A percentile compares a stretch with the other conserved stretches of the same genome.
phyloP scores from a whole-genome alignment of 92 coral and sea anemone genomes.

The Umimayanthus chanpuru region DNA sequence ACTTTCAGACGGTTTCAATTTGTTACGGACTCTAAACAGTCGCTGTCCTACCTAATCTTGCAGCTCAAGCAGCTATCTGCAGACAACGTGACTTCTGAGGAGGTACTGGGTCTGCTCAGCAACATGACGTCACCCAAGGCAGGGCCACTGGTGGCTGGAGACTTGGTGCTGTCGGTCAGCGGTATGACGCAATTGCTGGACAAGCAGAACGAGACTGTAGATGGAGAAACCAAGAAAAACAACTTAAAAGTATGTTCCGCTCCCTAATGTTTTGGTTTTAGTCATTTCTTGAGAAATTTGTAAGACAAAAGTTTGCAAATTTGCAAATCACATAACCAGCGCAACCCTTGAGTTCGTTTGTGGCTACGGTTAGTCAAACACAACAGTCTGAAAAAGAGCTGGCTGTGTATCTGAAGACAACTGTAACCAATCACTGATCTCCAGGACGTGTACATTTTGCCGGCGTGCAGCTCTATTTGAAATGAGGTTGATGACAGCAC shows the following conservation, averaged over 20 bases:
- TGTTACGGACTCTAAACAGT: not conserved
- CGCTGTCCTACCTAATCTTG: not conserved
- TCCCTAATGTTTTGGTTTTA: not conserved
- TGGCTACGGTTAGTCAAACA: no score
- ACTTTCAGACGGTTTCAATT: not conserved
- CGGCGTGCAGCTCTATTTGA: no score
- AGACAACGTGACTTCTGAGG: conserved; percentile 50
- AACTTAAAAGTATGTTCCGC: conserved; percentile 48
- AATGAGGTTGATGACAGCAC: no score
- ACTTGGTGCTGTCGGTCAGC: conserved; percentile 55
- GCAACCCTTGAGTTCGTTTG: not conserved
- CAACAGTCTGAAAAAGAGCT: no score
- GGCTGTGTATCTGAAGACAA: no score
- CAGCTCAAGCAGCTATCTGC: conserved; percentile 58
- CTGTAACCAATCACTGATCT: no score
- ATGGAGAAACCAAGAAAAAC: conserved; percentile 35
- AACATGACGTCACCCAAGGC: conserved; percentile 56
- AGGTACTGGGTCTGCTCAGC: conserved; percentile 53
- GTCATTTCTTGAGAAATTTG: not conserved
- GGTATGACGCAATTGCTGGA: conserved; percentile 48
- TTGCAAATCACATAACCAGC: not conserved
- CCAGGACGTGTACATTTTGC: no score
- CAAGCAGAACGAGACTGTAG: conserved; percentile 31
- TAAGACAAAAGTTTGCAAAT: not conserved
- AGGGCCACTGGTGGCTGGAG: conserved; percentile 66